phyloP scores from a whole-genome alignment of 2,888 invertebrate species.

The Synanthedon andrenaeformis region DNA sequence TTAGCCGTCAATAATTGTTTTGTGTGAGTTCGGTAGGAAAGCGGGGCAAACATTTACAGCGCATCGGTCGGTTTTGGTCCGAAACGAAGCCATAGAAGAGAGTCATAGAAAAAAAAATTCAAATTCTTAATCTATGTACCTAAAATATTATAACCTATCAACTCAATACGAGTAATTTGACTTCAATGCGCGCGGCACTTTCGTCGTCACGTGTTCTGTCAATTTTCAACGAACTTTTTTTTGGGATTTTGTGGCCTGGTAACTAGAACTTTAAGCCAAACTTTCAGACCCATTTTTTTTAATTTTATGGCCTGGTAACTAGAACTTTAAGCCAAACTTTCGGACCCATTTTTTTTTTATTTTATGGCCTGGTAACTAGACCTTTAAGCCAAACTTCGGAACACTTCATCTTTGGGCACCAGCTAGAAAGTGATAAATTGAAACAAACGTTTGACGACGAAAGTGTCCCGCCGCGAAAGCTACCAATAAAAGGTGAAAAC shows the following conservation, averaged over 20 bases:
- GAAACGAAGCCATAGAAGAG: constrained; percentile 6
- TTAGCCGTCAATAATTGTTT: neutral
- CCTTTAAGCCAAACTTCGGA: no score
- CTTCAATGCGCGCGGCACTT: constrained; percentile 6
- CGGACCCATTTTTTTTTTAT: neutral
- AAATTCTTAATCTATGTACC: neutral
- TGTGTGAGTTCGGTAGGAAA: neutral
- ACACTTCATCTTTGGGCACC: no score
- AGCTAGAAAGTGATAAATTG: neutral
- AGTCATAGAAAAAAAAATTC: constrained; percentile 3
- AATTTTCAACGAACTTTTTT: no score
- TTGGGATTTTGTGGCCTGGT: no score
- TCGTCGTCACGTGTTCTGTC: no score
- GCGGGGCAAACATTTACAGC: neutral
- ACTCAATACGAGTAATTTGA: constrained; percentile 13
- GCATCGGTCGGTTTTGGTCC: constrained; percentile 5
- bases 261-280: no score
- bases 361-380: neutral
- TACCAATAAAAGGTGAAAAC: constrained; percentile 46
- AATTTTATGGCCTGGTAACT: no score
- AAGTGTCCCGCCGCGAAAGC: constrained; percentile 20
- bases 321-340: no score
- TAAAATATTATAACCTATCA: constrained; percentile 1
- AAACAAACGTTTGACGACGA: constrained; percentile 1
- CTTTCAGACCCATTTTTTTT: no score